These are phyloP conservation scores for Collichthys lucidus DNA, from an alignment of 2,113 vertebrate genomes.

Conservation along the genomic window DNA sequence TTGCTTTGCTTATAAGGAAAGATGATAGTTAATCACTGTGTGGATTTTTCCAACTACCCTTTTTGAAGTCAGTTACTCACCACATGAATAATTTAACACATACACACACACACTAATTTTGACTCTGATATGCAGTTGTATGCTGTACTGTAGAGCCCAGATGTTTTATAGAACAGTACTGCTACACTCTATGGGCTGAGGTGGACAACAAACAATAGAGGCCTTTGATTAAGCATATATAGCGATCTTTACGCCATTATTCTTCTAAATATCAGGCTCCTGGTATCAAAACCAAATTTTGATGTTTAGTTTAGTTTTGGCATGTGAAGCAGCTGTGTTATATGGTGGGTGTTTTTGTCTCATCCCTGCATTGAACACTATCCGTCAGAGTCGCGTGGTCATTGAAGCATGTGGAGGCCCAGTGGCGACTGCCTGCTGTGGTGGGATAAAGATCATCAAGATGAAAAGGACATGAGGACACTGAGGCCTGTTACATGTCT, in stretches of 20 bases:
- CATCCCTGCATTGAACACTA: background rate
- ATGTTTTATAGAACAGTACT: no score
- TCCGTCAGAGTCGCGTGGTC: conserved; percentile 29
- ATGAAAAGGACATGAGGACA: conserved; percentile 50
- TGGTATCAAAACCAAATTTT: background rate
- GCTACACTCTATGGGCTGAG: no score
- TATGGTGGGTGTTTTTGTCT: background rate
- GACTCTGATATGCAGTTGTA: no score
- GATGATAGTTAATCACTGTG: no score
- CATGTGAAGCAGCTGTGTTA: background rate
- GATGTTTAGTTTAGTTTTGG: background rate
- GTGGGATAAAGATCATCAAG: conserved; percentile 19
- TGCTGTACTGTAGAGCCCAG: no score
- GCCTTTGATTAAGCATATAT: background rate
- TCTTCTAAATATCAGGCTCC: background rate
- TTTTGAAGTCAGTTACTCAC: no score
- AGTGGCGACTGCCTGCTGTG: conserved; percentile 24
- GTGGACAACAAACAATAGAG: no score
- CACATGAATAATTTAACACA: no score
- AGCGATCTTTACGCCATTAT: background rate
- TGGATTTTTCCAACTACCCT: no score
- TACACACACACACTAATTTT: no score
- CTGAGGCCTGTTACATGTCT: conserved; percentile 19
- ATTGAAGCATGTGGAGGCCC: conserved; percentile 29
- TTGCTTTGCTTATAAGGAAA: no score